phyloP scores from a whole-genome alignment of 2,888 invertebrate species.

The Xestia xanthographa region DNA sequence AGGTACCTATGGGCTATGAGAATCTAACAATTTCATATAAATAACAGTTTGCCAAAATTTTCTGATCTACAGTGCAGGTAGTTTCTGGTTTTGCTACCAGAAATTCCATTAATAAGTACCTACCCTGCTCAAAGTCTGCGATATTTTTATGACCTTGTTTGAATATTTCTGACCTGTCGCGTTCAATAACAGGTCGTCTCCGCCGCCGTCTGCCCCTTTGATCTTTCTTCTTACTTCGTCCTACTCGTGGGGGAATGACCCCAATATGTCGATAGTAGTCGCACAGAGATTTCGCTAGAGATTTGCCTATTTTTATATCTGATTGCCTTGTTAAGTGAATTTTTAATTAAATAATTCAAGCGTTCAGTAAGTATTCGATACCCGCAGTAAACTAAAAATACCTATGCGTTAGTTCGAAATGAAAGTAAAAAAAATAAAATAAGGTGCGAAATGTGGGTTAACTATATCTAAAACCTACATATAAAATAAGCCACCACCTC shows the following conservation, averaged over 20 bases:
- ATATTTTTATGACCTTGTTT: background rate
- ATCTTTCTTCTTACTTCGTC: conserved; percentile 82
- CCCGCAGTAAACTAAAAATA: background rate
- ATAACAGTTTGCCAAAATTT: no score
- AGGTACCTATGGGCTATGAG: background rate
- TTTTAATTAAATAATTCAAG: no score
- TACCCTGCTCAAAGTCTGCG: background rate
- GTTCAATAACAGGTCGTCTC: conserved; percentile 78
- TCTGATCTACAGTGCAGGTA: no score
- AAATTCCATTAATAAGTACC: background rate
- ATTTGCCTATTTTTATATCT: conserved; percentile 85
- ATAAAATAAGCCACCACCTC: background rate
- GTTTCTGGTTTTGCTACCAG: background rate
- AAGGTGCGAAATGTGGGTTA: background rate
- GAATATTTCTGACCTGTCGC: conserved; percentile 76
- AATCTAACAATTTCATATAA: background rate
- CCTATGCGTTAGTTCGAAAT: background rate
- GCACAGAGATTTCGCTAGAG: conserved; percentile 90
- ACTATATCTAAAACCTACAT: background rate
- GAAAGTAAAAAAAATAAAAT: background rate
- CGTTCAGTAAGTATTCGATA: background rate
- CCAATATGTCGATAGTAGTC: conserved; percentile 91
- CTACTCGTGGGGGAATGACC: conserved; percentile 87
- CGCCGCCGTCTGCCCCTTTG: conserved; percentile 79
- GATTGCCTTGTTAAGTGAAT: conserved; percentile 39